phyloP scores from a whole-genome alignment of 2,797 vertebrate genomes.

The Bufotes viridis region DNA sequence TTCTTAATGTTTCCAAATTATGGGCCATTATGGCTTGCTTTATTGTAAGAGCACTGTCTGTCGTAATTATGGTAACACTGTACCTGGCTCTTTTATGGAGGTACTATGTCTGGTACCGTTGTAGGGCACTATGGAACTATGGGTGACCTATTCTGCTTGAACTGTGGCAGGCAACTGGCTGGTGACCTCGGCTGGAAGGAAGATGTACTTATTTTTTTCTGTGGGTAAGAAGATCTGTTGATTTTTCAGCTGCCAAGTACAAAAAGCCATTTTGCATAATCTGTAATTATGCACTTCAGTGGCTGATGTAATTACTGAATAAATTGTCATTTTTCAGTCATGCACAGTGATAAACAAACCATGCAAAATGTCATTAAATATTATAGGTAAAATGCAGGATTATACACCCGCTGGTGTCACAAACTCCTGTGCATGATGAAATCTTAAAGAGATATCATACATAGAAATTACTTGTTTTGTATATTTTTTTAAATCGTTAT shows the following conservation, averaged over 20 bases:
- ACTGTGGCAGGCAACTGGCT: background rate
- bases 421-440: background rate
- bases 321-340: constrained; percentile 34
- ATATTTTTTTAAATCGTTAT: background rate
- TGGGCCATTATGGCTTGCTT: background rate
- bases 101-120: background rate
- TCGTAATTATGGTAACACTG: no score
- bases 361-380: constrained; percentile 16
- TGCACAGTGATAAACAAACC: constrained; percentile 25
- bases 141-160: background rate
- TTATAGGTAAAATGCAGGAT: constrained; percentile 1
- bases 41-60: background rate
- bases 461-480: background rate
- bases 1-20: background rate
- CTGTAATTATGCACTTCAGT: constrained; percentile 49
- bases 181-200: background rate
- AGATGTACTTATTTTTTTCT: background rate
- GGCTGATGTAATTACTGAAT: constrained; percentile 39
- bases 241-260: constrained; percentile 9
- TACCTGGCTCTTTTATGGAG: no score
- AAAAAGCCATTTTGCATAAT: constrained; percentile 20
- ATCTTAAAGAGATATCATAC: background rate
- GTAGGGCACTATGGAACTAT: background rate
- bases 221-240: background rate
- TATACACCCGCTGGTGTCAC: background rate